phyloP scores from a whole-genome alignment of 2,113 vertebrate species.

The Atherinomorus stipes region DNA sequence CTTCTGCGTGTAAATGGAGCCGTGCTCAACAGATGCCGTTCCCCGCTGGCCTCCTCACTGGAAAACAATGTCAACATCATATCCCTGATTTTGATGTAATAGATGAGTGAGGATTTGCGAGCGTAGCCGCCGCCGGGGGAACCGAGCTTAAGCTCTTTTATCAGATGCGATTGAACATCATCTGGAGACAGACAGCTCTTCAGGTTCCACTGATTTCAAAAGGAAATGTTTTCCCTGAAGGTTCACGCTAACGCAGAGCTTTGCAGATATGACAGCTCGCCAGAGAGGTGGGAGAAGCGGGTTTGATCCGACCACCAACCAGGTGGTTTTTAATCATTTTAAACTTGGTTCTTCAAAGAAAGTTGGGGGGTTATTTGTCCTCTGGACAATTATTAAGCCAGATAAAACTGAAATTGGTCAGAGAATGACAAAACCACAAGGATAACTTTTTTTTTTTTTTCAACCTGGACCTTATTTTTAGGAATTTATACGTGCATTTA shows the following conservation, averaged over 20 bases:
- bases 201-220: background rate
- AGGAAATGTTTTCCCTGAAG: background rate
- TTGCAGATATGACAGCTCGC: slow-evolving; percentile 3
- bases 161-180: slow-evolving; percentile 2
- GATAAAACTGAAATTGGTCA: too few relatives aligned
- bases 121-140: background rate
- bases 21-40: background rate
- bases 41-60: background rate
- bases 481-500: too few relatives aligned
- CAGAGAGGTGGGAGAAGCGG: background rate
- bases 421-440: too few relatives aligned
- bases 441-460: too few relatives aligned
- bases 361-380: too few relatives aligned
- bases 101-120: background rate
- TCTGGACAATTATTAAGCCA: too few relatives aligned
- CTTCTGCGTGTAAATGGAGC: background rate
- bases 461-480: too few relatives aligned
- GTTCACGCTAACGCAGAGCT: background rate
- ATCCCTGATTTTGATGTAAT: background rate
- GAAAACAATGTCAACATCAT: slow-evolving; percentile 6
- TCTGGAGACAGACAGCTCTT: slow-evolving; percentile 10
- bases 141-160: slow-evolving; percentile 13
- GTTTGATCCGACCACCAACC: background rate
- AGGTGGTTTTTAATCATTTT: background rate
- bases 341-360: too few relatives aligned